These are phyloP conservation scores for Spilosoma lubricipeda DNA, from an alignment of 2,888 invertebrate species.

Conservation along the genomic window DNA sequence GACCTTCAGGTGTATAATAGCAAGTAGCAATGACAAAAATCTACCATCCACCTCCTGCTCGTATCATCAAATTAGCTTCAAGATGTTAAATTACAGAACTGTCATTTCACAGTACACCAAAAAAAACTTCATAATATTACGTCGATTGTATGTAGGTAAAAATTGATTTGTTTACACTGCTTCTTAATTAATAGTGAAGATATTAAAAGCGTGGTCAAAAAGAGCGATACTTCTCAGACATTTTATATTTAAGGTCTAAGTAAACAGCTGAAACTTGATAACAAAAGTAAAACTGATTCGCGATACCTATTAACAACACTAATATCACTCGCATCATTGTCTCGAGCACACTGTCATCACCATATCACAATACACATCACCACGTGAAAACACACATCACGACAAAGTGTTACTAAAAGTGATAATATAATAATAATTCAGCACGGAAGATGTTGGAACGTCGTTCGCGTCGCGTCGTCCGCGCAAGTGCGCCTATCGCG, in stretches of 20 bases:
- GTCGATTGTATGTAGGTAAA: not conserved
- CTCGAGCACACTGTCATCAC: constrained; percentile 20
- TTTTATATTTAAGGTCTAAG: not conserved
- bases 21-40: not conserved
- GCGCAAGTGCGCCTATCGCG: constrained; percentile 25
- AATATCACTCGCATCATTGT: constrained; percentile 30
- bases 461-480: constrained; percentile 17
- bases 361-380: constrained; percentile 19
- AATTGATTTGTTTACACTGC: not conserved
- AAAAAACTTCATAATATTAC: not conserved
- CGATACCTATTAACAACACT: constrained; percentile 42
- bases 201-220: not conserved
- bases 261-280: constrained; percentile 5
- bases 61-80: not conserved
- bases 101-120: not conserved
- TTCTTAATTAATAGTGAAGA: not conserved
- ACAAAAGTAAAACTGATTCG: constrained; percentile 5
- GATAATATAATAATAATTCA: not conserved
- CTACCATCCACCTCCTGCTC: not conserved
- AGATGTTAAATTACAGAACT: not conserved
- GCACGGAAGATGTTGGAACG: not conserved
- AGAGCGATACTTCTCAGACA: not conserved
- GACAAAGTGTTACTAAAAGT: constrained; percentile 2
- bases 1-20: not conserved
- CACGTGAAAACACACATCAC: constrained; percentile 11